These are phyloP conservation scores for Diplolepis rosae DNA, from an alignment of 2,888 invertebrate species.

Conservation along the genomic window DNA sequence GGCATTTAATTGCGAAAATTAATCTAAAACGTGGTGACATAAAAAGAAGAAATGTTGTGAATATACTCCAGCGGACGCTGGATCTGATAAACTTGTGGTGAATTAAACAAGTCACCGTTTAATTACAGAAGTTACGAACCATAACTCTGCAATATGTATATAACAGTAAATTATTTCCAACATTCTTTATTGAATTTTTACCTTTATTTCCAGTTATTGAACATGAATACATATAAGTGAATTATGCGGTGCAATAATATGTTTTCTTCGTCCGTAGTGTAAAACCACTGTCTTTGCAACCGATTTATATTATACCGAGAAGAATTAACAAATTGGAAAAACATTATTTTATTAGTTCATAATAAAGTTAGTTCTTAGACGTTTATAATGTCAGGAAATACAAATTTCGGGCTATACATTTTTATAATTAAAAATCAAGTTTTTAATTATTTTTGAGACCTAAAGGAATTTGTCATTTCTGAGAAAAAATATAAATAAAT, in stretches of 20 bases:
- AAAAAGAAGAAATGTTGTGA: constrained; percentile 12
- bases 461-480: no score
- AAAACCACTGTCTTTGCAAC: background rate
- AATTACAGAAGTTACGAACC: constrained; percentile 23
- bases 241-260: background rate
- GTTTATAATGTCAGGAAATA: no score
- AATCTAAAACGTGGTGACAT: background rate
- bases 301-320: no score
- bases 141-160: constrained; percentile 8
- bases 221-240: background rate
- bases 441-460: no score
- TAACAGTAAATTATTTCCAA: constrained; percentile 14
- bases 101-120: constrained; percentile 24
- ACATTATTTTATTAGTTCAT: no score
- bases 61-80: constrained; percentile 12
- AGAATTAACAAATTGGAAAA: no score
- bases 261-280: background rate
- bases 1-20: constrained; percentile 18
- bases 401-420: no score
- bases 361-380: no score
- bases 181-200: background rate
- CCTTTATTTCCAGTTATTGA: background rate
- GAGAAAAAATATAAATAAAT: no score
- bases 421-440: no score
- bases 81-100: constrained; percentile 7